A percentile compares a stretch with the other conserved stretches of the same genome.
Conservation (phyloP, 2,797 vertebrate species). For the Smutsia temminckii region DNA sequence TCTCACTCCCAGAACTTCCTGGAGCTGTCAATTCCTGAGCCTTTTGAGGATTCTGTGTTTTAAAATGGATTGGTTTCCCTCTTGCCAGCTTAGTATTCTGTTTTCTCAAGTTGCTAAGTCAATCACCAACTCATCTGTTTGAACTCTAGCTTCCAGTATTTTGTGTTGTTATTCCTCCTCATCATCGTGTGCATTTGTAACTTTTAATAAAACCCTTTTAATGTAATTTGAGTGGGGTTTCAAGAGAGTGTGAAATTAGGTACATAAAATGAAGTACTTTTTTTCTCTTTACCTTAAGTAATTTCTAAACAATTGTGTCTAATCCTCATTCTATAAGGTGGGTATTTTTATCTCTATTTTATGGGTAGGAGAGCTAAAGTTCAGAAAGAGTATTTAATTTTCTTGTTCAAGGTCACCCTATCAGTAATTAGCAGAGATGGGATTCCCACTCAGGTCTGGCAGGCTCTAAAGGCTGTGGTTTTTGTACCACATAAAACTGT, state of each 20-base stretch:
- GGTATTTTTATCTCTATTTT: background rate
- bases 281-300: background rate
- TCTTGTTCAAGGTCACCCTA: background rate
- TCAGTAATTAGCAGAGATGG: background rate
- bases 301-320: constrained; percentile 18
- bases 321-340: background rate
- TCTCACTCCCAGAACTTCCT: background rate
- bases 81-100: background rate
- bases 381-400: background rate
- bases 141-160: background rate
- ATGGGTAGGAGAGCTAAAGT: background rate
- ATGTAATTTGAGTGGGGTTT: constrained; percentile 20
- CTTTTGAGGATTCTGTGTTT: background rate
- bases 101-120: background rate
- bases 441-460: background rate
- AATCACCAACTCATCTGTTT: background rate
- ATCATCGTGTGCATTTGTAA: background rate
- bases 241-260: background rate
- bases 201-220: constrained; percentile 26
- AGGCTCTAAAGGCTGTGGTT: background rate
- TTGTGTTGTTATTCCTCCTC: background rate
- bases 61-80: background rate
- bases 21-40: background rate
- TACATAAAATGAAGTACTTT: background rate
- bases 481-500: background rate